Conservation (phyloP, 2,797 vertebrate genomes). For the Antennarius maculatus region DNA sequence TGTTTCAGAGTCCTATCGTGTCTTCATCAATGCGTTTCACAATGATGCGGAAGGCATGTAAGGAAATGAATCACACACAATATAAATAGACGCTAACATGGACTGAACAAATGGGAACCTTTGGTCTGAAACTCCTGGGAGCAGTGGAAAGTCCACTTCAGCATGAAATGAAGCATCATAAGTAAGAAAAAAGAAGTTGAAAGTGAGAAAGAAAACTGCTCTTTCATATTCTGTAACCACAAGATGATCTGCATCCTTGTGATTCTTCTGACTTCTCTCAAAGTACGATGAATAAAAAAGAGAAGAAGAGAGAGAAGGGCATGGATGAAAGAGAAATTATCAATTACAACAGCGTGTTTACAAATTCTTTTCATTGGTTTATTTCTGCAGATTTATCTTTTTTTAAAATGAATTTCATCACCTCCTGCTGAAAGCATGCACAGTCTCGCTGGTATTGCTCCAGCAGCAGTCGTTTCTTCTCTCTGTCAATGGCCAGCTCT, state of each 20-base stretch:
- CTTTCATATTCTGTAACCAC: neutral
- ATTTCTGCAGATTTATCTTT: neutral
- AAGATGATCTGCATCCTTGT: neutral
- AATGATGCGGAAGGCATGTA: slow-evolving; percentile 3
- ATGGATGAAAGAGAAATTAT: too few relatives aligned
- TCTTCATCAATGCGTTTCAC: slow-evolving; percentile 15
- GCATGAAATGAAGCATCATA: slow-evolving; percentile 10
- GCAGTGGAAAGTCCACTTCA: slow-evolving; percentile 3
- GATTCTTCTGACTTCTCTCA: slow-evolving; percentile 6
- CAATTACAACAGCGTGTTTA: too few relatives aligned
- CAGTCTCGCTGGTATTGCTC: slow-evolving; percentile 75
- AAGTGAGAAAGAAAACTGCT: neutral
- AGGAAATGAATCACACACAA: slow-evolving; percentile 19
- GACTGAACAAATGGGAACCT: slow-evolving; percentile 23
- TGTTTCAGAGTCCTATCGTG: slow-evolving; percentile 16
- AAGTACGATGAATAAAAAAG: neutral
- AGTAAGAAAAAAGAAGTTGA: slow-evolving; percentile 4
- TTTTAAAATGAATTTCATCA: slow-evolving; percentile 36
- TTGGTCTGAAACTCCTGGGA: slow-evolving; percentile 13
- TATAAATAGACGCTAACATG: slow-evolving; percentile 5
- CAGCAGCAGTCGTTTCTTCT: slow-evolving; percentile 82
- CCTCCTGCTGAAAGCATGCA: slow-evolving; percentile 81
- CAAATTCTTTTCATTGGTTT: neutral
- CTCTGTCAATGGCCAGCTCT: slow-evolving; percentile 79
- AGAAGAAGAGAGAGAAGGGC: neutral